Evolutionary conservation across 2,113 vertebrate genomes (phyloP).

Genomic region (Gopherus flavomarginatus): DNA sequence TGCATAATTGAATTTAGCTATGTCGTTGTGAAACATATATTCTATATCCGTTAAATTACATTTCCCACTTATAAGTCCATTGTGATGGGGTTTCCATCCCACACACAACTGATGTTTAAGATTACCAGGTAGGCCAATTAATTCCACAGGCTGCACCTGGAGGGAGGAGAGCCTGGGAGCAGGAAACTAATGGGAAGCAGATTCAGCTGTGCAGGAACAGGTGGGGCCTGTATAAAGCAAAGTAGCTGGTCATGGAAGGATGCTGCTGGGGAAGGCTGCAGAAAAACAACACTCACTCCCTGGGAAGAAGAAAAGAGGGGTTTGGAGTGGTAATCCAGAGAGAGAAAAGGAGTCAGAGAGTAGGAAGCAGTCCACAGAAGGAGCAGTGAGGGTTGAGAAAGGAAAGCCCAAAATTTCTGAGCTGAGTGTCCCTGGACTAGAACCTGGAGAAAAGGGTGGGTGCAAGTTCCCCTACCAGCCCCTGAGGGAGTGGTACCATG

Average conservation of each 20-base stretch:
- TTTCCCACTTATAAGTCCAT: neutral
- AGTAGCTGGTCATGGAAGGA: neutral
- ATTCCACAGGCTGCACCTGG: neutral
- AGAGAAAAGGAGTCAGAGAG: neutral
- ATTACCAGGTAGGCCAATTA: neutral
- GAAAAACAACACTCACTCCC: neutral
- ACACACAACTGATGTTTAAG: neutral
- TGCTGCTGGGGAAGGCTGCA: neutral
- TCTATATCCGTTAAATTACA: conserved; percentile 24
- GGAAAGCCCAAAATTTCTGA: neutral
- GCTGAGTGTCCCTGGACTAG: neutral
- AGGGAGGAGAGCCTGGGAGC: neutral
- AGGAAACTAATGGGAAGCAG: neutral
- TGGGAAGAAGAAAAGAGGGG: neutral
- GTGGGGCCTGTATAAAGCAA: neutral
- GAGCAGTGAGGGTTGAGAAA: neutral
- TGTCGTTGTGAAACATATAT: conserved; percentile 15
- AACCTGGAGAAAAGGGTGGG: neutral
- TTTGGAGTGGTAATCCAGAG: neutral
- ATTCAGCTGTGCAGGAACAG: neutral
- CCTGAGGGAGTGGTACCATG: neutral
- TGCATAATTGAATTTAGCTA: conserved; percentile 17
- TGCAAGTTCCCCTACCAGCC: neutral
- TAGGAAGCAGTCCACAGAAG: neutral
- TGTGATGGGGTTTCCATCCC: neutral